Percentiles rank a stretch among this genome's conserved stretches.
Conservation (phyloP, 2,797 vertebrate genomes). For the Dicrostonyx torquatus region DNA sequence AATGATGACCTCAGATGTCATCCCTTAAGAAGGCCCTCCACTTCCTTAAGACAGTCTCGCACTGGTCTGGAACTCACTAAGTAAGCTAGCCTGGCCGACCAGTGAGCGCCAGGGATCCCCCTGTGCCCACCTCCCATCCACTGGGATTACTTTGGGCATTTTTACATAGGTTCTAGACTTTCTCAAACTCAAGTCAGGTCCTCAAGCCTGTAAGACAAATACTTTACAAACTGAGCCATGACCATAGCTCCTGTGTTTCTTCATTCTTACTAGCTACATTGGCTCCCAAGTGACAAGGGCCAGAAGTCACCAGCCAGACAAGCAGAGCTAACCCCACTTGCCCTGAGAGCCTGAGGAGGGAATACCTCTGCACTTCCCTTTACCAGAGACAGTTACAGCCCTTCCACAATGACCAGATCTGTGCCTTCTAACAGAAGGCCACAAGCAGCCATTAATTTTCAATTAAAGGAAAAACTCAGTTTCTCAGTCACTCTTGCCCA, state of each 20-base stretch:
- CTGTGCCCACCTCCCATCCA: background rate
- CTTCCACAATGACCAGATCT: background rate
- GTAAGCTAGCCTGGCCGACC: too few relatives aligned
- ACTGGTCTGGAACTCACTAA: background rate
- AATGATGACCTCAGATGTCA: background rate
- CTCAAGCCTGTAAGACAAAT: background rate
- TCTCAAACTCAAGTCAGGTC: background rate
- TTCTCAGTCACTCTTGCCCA: background rate
- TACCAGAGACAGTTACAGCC: background rate
- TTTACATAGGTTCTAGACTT: background rate
- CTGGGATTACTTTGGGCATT: background rate
- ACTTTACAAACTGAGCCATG: background rate
- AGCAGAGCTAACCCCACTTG: background rate
- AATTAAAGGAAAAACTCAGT: background rate
- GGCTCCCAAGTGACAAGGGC: background rate
- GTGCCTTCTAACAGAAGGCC: background rate
- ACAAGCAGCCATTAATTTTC: background rate
- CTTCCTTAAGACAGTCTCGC: background rate
- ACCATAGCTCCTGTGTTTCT: background rate
- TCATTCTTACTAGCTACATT: background rate
- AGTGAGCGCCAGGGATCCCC: background rate
- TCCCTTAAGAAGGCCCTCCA: background rate
- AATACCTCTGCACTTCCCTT: background rate
- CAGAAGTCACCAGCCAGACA: background rate
- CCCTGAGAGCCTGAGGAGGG: background rate